Percentiles rank a stretch among this genome's conserved stretches.
Conservation (phyloP, 2,797 vertebrate genomes). For the Apodemus agrarius region DNA sequence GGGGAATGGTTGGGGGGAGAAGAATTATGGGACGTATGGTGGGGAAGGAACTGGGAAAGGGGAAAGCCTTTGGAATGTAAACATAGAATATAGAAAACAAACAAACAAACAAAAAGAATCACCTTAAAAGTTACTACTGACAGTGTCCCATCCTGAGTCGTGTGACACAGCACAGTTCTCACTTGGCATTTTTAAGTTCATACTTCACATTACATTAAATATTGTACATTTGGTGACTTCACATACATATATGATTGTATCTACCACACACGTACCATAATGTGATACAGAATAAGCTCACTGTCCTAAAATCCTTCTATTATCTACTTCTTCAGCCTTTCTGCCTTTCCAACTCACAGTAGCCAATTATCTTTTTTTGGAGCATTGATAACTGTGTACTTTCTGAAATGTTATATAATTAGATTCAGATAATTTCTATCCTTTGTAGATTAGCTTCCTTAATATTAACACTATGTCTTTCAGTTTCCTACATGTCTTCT, state of each 20-base stretch:
- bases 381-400: background rate
- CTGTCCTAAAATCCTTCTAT: background rate
- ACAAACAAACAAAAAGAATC: too few relatives aligned
- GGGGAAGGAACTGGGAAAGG: too few relatives aligned
- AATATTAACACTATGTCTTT: background rate
- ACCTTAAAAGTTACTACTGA: background rate
- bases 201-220: background rate
- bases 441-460: background rate
- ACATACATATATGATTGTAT: background rate
- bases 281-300: background rate
- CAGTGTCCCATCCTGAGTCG: background rate
- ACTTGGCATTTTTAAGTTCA: background rate
- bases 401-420: background rate
- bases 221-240: background rate
- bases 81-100: too few relatives aligned
- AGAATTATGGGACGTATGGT: too few relatives aligned
- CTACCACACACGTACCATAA: background rate
- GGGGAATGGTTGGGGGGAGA: too few relatives aligned
- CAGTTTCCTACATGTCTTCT: background rate
- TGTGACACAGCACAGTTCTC: background rate
- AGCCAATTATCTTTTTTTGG: background rate
- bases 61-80: too few relatives aligned
- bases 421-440: background rate
- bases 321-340: background rate
- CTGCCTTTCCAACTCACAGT: background rate